Evolutionary conservation across 2,797 vertebrate genomes (phyloP).

Genomic region (Smutsia temminckii): DNA sequence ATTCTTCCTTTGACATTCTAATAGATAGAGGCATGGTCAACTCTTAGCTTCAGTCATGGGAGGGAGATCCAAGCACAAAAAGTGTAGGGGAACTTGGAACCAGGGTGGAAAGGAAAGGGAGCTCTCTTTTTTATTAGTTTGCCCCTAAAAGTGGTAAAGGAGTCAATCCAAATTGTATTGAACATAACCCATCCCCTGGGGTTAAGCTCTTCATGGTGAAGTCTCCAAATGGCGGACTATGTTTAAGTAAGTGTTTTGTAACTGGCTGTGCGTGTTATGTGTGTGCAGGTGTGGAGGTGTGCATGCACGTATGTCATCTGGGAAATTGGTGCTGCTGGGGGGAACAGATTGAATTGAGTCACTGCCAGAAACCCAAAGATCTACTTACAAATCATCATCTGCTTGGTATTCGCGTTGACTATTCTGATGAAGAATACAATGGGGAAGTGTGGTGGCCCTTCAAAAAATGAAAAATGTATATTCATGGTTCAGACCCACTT

Average conservation of each 20-base stretch:
- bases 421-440: background rate
- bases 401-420: background rate
- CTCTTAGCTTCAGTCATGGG: background rate
- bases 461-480: background rate
- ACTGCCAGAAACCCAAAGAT: background rate
- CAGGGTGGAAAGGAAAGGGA: background rate
- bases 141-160: background rate
- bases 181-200: background rate
- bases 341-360: background rate
- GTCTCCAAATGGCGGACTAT: background rate
- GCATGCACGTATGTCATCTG: background rate
- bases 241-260: background rate
- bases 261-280: background rate
- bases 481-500: background rate
- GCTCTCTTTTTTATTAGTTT: background rate
- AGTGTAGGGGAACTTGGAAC: background rate
- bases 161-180: background rate
- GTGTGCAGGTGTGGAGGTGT: accelerated
- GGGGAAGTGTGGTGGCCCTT: background rate
- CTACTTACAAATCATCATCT: background rate
- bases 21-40: background rate
- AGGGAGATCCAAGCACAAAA: background rate
- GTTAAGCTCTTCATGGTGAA: background rate
- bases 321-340: background rate
- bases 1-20: background rate